Percentiles rank a stretch among this genome's conserved stretches.
These are phyloP conservation scores for Cyrtodaria siliqua DNA, from an alignment of 2,888 invertebrate genomes.

Conservation along the genomic window DNA sequence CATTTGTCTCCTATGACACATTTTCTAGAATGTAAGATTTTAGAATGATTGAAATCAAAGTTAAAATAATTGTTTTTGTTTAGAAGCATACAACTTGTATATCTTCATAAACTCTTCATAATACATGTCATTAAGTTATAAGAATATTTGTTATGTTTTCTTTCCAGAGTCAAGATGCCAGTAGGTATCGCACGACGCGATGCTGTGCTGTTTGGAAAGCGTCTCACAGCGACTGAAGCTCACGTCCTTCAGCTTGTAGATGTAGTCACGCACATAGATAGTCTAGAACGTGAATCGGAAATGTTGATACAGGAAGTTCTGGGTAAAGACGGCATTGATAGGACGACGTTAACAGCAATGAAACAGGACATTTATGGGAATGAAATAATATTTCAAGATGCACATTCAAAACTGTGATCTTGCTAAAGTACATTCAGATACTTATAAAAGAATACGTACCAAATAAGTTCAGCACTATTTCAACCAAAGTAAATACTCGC, in stretches of 20 bases:
- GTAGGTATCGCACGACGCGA: conserved; percentile 51
- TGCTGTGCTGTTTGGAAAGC: conserved; percentile 56
- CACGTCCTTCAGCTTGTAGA: conserved; percentile 50
- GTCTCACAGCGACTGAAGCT: conserved; percentile 59
- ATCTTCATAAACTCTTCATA: neutral
- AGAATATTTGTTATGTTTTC: conserved; percentile 8
- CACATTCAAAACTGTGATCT: no score
- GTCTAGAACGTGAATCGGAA: neutral
- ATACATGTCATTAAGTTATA: no score
- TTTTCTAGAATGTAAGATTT: no score
- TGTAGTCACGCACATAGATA: conserved; percentile 14
- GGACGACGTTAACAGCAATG: conserved; percentile 52
- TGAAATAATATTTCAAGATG: no score
- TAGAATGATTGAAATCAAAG: neutral
- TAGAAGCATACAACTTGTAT: neutral
- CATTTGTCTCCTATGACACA: no score
- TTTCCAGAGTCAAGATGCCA: conserved; percentile 63
- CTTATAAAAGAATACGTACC: no score
- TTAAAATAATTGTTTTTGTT: neutral
- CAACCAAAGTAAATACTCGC: no score
- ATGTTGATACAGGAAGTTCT: conserved; percentile 51
- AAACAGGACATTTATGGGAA: conserved; percentile 66
- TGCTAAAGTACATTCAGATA: no score
- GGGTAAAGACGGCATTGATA: conserved; percentile 57
- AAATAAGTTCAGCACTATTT: no score